These are phyloP conservation scores for Oncorhynchus clarkii DNA, from an alignment of 2,113 vertebrate species.

Conservation along the genomic window DNA sequence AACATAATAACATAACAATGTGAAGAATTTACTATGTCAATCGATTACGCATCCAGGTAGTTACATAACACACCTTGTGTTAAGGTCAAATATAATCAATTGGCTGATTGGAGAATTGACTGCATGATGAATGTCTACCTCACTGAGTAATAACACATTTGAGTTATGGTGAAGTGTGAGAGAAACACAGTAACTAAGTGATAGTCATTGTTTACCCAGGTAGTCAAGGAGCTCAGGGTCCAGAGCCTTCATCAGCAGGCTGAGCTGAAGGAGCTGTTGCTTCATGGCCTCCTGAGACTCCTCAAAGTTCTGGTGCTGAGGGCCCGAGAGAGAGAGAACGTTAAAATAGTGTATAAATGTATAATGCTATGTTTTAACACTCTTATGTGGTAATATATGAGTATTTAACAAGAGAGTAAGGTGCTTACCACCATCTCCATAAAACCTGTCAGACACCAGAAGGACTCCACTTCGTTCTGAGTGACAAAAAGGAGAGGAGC, in stretches of 20 bases:
- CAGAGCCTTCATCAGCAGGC: conserved; percentile 80
- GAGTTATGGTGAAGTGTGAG: background rate
- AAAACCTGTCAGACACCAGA: conserved; percentile 92
- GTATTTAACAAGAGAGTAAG: background rate
- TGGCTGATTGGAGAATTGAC: too few relatives aligned
- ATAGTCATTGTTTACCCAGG: conserved; percentile 71
- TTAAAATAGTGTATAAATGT: too few relatives aligned
- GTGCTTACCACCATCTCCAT: conserved; percentile 86
- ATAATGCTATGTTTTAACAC: too few relatives aligned
- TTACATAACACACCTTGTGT: too few relatives aligned
- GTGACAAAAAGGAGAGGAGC: conserved; percentile 85
- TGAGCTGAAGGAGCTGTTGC: conserved; percentile 84
- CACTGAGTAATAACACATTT: too few relatives aligned
- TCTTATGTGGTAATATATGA: too few relatives aligned
- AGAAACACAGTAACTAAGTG: background rate
- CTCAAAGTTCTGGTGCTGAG: conserved; percentile 89
- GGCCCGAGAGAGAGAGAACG: background rate
- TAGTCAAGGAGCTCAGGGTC: conserved; percentile 88
- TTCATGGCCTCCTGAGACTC: conserved; percentile 95
- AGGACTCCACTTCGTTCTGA: conserved; percentile 90
- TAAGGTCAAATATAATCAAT: too few relatives aligned
- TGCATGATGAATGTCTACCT: background rate
- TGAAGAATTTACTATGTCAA: background rate
- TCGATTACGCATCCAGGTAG: too few relatives aligned
- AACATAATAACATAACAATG: background rate